Conservation (phyloP, 2,113 vertebrate species). For the Sterna hirundo region DNA sequence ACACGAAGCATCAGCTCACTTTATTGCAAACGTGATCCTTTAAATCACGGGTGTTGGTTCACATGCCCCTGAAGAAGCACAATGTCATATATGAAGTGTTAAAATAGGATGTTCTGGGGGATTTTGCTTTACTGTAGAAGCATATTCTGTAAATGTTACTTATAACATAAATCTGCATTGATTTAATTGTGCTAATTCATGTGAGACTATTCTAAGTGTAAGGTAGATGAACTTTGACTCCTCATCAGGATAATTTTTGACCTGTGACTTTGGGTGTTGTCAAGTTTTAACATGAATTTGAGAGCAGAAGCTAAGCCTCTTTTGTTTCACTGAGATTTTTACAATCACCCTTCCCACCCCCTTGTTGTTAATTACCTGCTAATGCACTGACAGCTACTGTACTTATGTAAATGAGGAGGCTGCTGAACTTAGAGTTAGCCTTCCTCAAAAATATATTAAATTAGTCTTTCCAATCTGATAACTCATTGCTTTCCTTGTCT, state of each 20-base stretch:
- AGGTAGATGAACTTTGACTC: not conserved
- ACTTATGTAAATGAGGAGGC: not conserved
- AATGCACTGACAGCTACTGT: not conserved
- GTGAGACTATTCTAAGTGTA: not conserved
- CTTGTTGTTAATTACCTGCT: not conserved
- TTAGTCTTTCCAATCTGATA: not conserved
- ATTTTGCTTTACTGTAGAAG: not conserved
- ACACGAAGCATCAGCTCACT: not conserved
- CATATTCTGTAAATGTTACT: not conserved
- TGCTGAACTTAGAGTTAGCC: not conserved
- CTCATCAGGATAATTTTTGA: not conserved
- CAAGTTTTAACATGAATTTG: not conserved
- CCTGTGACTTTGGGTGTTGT: not conserved
- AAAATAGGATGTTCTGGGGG: not conserved
- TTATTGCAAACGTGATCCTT: not conserved
- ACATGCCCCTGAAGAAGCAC: fast-evolving
- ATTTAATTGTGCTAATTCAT: not conserved
- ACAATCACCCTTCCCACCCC: not conserved
- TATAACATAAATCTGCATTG: not conserved
- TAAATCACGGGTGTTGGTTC: not conserved
- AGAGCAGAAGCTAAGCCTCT: not conserved
- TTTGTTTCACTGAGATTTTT: not conserved
- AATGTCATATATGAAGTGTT: not conserved
- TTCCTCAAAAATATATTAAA: not conserved
- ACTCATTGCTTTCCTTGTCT: not conserved